phyloP scores from a whole-genome alignment of 2,888 invertebrate genomes.

The Eupithecia abbreviata region DNA sequence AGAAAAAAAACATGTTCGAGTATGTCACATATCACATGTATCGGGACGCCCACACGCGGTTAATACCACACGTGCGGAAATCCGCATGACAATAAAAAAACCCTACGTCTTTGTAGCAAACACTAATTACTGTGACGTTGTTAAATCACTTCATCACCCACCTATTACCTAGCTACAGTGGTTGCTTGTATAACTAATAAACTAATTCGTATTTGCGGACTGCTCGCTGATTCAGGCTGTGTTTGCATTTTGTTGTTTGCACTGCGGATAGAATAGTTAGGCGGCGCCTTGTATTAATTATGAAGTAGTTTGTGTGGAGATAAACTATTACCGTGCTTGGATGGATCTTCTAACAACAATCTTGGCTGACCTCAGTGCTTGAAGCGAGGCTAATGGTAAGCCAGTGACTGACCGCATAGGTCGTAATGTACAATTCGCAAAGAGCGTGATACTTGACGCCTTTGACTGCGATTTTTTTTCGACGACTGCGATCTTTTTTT shows the following conservation, averaged over 20 bases:
- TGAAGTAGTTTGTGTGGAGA: slow-evolving; percentile 28
- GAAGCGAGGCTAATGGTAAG: neutral
- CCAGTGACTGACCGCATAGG: too few species aligned
- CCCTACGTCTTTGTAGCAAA: neutral
- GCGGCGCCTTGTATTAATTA: slow-evolving; percentile 34
- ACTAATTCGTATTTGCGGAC: slow-evolving; percentile 41
- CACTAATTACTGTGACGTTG: neutral
- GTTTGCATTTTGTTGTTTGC: slow-evolving; percentile 43
- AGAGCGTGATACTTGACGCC: too few species aligned
- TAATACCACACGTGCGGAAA: too few species aligned
- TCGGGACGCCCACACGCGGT: too few species aligned
- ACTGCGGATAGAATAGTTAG: slow-evolving; percentile 35
- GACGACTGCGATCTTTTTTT: too few species aligned
- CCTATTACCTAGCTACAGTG: slow-evolving; percentile 27
- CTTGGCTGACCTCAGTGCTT: neutral
- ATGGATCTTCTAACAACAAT: slow-evolving; percentile 20
- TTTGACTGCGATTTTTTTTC: too few species aligned
- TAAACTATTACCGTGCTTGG: slow-evolving; percentile 29
- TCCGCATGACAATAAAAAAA: too few species aligned
- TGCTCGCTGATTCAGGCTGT: slow-evolving; percentile 41
- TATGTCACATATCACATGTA: too few species aligned
- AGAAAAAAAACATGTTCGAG: too few species aligned
- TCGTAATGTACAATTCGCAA: too few species aligned
- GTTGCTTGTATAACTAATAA: slow-evolving; percentile 43
- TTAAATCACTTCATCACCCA: neutral